Base-by-base conservation (phyloP, 2,113 vertebrate species). In the Nothoprocta pentlandii region DNA sequence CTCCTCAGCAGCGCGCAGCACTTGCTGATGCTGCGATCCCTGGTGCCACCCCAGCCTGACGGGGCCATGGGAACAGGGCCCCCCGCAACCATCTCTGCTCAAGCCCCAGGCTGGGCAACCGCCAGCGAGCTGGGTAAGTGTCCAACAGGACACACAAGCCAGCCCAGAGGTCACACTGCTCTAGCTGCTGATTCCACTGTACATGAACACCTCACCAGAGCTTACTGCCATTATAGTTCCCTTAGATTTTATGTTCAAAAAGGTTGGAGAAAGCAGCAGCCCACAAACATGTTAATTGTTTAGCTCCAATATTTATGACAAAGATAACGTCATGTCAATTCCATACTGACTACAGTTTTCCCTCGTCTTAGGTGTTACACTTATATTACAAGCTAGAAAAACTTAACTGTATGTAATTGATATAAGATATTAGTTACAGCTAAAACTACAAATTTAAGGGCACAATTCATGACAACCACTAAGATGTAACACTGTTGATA, bases 41-140 rank as follows among this genome's bases (percentile, higher is more conserved):
- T 93, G 87, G 61, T 71, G 94, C 80, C 61, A 13, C 88, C 95
- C 93, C 88, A 78, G 91, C 66, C 80, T 94, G 66, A 95, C 15
- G 68, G 61, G 76, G 93, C 34, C 51, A 67, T 4, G 84, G 89
- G 85, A 90, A 91, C 16, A 1, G 2, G 91, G 61, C 42, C 78
- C 25, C 25, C n/a, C 78, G 73, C 83, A 80, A 74, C 67, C 85
- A 71, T 34, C 19, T 1, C 44, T 42, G 71, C 34, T 90, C 83
- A 80, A 94, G 75, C 12, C 0, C 2, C 82, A 85, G 19, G 16
- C 34, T 30, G 25, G 49, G 70, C 62, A 91, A 80, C 61, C 68
- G 79, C 86, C 80, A 91, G 36, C 36, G 36, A 39, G 36, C 8
- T 39, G 36, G 49, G 70, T 67, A 91, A 80, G 56, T 71, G 82